A percentile compares a stretch with the other conserved stretches of the same genome.
Evolutionary conservation across 2,888 invertebrate species (phyloP).

Genomic region (Cyclophora albipunctata): DNA sequence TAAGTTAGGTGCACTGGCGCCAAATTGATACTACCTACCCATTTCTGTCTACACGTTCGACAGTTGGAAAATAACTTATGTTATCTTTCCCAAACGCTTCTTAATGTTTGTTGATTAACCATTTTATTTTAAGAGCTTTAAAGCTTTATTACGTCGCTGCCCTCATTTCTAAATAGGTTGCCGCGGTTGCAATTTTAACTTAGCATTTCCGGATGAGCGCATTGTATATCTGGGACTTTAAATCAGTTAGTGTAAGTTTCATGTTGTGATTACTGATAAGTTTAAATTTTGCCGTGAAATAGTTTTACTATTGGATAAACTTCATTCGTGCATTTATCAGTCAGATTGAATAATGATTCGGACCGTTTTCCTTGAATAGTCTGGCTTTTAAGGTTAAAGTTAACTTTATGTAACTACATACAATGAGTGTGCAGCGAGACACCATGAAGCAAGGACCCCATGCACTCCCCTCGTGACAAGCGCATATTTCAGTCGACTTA

Average conservation of each 20-base stretch:
- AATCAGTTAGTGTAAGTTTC: conserved; percentile 8
- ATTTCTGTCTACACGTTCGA: conserved; percentile 36
- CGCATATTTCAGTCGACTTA: conserved; percentile 7
- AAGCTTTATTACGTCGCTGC: conserved; percentile 14
- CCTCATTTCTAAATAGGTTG: conserved; percentile 19
- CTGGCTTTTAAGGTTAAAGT: no score
- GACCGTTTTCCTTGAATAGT: no score
- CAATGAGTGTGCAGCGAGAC: no score
- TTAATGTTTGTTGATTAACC: background rate
- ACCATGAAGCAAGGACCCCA: conserved; percentile 11
- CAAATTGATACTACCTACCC: conserved; percentile 41
- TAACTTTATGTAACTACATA: no score
- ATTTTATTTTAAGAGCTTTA: conserved; percentile 4
- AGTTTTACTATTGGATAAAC: no score
- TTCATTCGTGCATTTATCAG: no score
- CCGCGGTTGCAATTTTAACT: conserved; percentile 15
- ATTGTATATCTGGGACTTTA: conserved; percentile 7
- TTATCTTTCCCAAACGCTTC: conserved; percentile 4
- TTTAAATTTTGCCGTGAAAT: no score
- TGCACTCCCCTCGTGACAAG: conserved; percentile 24
- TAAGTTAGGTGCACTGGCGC: conserved; percentile 45
- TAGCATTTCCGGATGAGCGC: conserved; percentile 3
- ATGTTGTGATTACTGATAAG: no score
- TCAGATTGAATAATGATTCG: no score
- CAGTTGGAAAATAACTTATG: conserved; percentile 3